A percentile compares a stretch with the other conserved stretches of the same genome.
Conservation (phyloP, 2,113 vertebrate genomes). For the Aix galericulata region DNA sequence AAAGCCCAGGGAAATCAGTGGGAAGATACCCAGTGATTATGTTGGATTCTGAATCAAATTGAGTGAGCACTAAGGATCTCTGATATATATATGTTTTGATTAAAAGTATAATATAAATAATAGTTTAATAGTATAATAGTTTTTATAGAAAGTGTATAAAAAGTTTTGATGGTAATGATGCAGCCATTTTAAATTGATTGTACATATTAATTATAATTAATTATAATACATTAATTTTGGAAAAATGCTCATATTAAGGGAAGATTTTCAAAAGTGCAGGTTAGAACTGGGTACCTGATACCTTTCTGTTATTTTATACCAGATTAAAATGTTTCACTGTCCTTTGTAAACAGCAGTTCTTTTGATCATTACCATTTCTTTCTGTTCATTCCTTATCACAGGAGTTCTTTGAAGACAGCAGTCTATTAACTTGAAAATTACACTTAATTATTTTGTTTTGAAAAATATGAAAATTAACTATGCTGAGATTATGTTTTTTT, state of each 20-base stretch:
- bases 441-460: background rate
- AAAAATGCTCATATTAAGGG: background rate
- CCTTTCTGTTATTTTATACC: background rate
- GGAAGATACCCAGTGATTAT: background rate
- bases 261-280: background rate
- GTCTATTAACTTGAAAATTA: background rate
- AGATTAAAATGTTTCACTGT: background rate
- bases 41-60: background rate
- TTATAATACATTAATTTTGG: background rate
- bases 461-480: background rate
- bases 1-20: background rate
- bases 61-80: background rate
- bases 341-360: background rate
- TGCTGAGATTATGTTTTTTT: background rate
- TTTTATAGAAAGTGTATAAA: background rate
- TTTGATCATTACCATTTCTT: background rate
- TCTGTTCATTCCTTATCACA: background rate
- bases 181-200: background rate
- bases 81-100: too few species aligned
- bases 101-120: too few species aligned
- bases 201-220: background rate
- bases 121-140: too few species aligned
- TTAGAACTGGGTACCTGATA: background rate
- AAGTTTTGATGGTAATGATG: background rate
- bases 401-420: background rate